phyloP scores from a whole-genome alignment of 2,113 vertebrate species.

The Rhea pennata region DNA sequence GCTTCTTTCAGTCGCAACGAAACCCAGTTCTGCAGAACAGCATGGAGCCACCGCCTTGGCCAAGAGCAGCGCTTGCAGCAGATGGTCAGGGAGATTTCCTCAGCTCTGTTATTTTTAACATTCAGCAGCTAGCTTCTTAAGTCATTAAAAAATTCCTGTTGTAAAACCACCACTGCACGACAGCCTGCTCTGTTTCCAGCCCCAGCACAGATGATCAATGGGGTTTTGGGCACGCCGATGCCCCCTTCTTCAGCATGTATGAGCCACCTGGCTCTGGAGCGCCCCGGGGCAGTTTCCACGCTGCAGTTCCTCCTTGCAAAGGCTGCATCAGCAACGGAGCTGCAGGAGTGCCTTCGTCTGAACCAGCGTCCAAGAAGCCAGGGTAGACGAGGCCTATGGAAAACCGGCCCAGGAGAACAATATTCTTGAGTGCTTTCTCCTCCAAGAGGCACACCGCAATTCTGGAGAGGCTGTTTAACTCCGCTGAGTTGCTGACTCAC shows the following conservation, averaged over 20 bases:
- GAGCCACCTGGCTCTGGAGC: not conserved
- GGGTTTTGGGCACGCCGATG: not conserved
- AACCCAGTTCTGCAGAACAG: not conserved
- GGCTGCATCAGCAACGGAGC: not conserved
- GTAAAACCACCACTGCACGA: too few species aligned
- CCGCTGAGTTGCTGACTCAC: accelerated
- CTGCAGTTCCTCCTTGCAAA: too few species aligned
- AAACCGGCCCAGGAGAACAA: not conserved
- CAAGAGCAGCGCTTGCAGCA: not conserved
- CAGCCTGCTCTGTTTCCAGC: not conserved
- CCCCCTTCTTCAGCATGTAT: not conserved
- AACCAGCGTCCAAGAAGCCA: not conserved
- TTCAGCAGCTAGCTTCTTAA: not conserved
- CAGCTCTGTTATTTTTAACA: not conserved
- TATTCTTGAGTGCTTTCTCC: not conserved
- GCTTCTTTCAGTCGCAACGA: not conserved
- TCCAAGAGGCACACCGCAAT: not conserved
- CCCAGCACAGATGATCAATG: not conserved
- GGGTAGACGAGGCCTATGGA: not conserved
- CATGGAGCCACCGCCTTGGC: accelerated
- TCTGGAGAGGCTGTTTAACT: not conserved
- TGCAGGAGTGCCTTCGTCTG: not conserved
- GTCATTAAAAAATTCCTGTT: not conserved
- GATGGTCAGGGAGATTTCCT: not conserved
- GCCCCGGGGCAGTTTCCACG: not conserved